Conservation (phyloP, 2,888 invertebrate genomes). For the Eugnorisma glareosa region DNA sequence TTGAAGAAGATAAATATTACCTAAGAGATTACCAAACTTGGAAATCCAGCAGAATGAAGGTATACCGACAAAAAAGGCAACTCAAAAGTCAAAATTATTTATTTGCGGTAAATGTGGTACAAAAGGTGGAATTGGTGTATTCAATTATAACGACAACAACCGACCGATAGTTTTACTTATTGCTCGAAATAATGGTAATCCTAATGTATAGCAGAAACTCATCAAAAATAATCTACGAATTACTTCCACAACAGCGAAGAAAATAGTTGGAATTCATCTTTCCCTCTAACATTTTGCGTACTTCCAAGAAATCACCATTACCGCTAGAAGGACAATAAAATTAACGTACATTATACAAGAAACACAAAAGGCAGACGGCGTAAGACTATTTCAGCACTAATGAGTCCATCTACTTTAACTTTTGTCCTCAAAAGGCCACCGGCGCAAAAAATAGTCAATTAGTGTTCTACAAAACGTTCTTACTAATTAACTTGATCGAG, state of each 20-base stretch:
- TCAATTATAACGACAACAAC: neutral
- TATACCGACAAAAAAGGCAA: neutral
- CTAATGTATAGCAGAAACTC: neutral
- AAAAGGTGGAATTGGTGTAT: neutral
- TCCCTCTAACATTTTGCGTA: constrained; percentile 10
- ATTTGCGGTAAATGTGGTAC: too few species aligned
- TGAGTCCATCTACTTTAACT: constrained; percentile 84
- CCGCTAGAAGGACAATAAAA: constrained; percentile 54
- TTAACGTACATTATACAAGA: constrained; percentile 58
- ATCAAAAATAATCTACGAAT: neutral
- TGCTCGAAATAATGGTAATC: neutral
- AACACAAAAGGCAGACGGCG: constrained; percentile 65
- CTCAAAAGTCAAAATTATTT: too few species aligned
- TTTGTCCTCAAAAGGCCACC: constrained; percentile 81
- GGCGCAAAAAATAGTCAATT: constrained; percentile 85
- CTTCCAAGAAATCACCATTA: constrained; percentile 39
- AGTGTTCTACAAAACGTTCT: constrained; percentile 85
- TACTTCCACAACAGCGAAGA: neutral
- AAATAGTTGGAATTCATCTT: constrained; percentile 30
- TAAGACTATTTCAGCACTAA: constrained; percentile 77
- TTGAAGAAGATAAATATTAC: neutral
- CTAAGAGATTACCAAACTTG: neutral
- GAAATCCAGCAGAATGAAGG: neutral
- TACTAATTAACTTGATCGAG: constrained; percentile 87
- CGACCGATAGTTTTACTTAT: neutral